Percentiles rank a stretch among this genome's conserved stretches.
These are phyloP conservation scores for Eupithecia centaureata DNA, from an alignment of 2,888 invertebrate genomes.

Conservation along the genomic window DNA sequence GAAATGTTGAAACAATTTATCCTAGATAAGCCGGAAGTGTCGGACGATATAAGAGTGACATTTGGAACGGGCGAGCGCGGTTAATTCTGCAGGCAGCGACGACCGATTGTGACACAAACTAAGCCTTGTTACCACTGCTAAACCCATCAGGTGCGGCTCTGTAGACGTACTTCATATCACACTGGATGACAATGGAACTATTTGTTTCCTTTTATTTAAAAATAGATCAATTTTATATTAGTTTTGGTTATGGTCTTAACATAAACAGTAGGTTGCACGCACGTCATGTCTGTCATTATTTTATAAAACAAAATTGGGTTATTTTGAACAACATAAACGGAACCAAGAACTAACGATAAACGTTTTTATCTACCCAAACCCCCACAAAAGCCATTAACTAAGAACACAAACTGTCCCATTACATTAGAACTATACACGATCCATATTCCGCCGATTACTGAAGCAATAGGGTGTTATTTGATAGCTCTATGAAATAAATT, in stretches of 20 bases:
- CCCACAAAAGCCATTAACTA: conserved; percentile 68
- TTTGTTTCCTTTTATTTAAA: conserved; percentile 44
- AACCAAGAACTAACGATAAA: conserved; percentile 46
- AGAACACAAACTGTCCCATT: conserved; percentile 72
- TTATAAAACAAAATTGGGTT: conserved; percentile 1
- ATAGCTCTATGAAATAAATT: conserved; percentile 23
- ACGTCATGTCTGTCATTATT: conserved; percentile 2
- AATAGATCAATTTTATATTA: neutral
- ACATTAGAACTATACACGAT: conserved; percentile 68
- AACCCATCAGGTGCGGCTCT: conserved; percentile 75
- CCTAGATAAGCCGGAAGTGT: conserved; percentile 80
- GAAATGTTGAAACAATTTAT: conserved; percentile 82
- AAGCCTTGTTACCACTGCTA: conserved; percentile 77
- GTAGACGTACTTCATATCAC: conserved; percentile 62
- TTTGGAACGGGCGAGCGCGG: conserved; percentile 74
- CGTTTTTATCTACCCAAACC: conserved; percentile 62
- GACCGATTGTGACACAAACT: conserved; percentile 79
- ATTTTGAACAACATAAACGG: conserved; percentile 13
- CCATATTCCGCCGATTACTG: conserved; percentile 67
- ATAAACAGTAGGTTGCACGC: neutral
- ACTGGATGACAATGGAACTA: conserved; percentile 50
- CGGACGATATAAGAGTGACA: conserved; percentile 83
- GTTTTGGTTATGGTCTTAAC: neutral
- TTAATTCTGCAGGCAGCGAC: conserved; percentile 78
- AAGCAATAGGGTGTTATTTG: conserved; percentile 52